Evolutionary conservation across 2,797 vertebrate genomes (phyloP).

Genomic region (Enteromius trimaculatus): DNA sequence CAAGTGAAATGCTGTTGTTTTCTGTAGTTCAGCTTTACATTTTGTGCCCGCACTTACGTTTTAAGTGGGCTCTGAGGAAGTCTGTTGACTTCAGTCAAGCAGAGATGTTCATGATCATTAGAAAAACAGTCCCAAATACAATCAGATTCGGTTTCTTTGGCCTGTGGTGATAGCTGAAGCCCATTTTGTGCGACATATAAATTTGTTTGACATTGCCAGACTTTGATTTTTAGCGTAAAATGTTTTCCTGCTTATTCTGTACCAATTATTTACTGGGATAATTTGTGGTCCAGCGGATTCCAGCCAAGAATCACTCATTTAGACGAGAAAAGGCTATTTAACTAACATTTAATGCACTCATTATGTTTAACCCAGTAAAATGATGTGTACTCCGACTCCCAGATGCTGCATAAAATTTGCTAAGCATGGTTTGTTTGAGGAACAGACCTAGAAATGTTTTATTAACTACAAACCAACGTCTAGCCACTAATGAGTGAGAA

Average conservation of each 20-base stretch:
- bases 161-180: neutral
- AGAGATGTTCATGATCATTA: neutral
- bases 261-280: neutral
- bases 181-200: neutral
- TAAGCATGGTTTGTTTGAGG: neutral
- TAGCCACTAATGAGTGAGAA: neutral
- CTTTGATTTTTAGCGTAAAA: neutral
- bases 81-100: neutral
- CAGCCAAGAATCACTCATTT: neutral
- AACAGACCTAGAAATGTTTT: neutral
- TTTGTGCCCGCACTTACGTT: neutral
- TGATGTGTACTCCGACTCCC: neutral
- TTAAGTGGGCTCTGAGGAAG: neutral
- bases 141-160: neutral
- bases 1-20: constrained; percentile 11
- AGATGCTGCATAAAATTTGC: neutral
- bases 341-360: neutral
- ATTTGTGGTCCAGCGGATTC: neutral
- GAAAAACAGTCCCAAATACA: neutral
- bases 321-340: constrained; percentile 10
- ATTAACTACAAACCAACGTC: neutral
- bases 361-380: neutral
- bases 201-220: neutral
- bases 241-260: neutral
- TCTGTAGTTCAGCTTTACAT: constrained; percentile 9